A percentile compares a stretch with the other conserved stretches of the same genome.
These are phyloP conservation scores for Polyommatus icarus DNA, from an alignment of 2,888 invertebrate species.

Conservation along the genomic window DNA sequence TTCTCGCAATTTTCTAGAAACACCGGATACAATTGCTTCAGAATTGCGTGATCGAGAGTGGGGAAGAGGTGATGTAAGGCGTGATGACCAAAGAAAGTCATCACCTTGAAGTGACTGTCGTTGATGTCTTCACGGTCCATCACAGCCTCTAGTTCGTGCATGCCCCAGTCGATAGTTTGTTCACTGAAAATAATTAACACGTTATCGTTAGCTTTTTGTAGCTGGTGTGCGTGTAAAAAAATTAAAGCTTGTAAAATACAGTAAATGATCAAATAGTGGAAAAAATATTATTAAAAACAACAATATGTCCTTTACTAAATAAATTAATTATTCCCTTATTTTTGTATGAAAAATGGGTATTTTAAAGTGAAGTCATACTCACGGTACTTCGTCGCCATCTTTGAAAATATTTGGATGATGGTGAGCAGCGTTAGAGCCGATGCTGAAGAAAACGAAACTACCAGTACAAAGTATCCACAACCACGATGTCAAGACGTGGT, in stretches of 20 bases:
- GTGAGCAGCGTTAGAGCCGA: constrained; percentile 88
- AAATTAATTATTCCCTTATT: too few species aligned
- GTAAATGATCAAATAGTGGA: too few species aligned
- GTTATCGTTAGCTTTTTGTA: neutral
- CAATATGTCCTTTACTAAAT: too few species aligned
- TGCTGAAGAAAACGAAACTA: constrained; percentile 82
- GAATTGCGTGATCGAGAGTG: constrained; percentile 86
- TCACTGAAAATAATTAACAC: constrained; percentile 56
- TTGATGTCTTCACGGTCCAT: constrained; percentile 86
- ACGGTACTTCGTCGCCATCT: constrained; percentile 87
- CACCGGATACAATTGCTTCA: constrained; percentile 83
- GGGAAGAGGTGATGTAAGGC: constrained; percentile 90
- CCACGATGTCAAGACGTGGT: constrained; percentile 75
- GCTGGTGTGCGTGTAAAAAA: neutral
- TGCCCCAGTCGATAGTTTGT: constrained; percentile 84
- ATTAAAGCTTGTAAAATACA: neutral
- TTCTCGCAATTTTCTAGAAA: constrained; percentile 82
- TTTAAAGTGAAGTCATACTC: too few species aligned
- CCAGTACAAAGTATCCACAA: constrained; percentile 75
- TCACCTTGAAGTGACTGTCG: constrained; percentile 81
- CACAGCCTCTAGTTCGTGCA: constrained; percentile 87
- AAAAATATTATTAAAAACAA: too few species aligned
- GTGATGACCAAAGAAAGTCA: constrained; percentile 89
- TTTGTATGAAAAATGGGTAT: too few species aligned
- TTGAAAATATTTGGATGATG: constrained; percentile 90